These are phyloP conservation scores for Cololabis saira DNA, from an alignment of 2,113 vertebrate genomes.

Conservation along the genomic window DNA sequence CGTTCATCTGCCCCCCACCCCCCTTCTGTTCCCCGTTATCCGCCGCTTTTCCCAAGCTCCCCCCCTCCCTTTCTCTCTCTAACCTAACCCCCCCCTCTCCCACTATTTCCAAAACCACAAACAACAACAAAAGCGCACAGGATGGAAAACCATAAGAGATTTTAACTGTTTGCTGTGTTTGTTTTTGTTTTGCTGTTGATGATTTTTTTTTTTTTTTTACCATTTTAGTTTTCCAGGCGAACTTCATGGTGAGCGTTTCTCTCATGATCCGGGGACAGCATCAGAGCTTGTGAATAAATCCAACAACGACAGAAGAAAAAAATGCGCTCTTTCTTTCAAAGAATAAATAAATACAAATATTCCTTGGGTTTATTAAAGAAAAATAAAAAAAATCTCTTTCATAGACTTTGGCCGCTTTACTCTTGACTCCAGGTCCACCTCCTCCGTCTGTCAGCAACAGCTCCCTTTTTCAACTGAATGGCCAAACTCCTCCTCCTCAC, in stretches of 20 bases:
- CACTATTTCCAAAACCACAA: constrained; percentile 40
- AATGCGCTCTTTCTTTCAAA: neutral
- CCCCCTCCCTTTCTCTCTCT: constrained; percentile 9
- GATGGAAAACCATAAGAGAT: constrained; percentile 26
- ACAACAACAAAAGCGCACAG: constrained; percentile 62
- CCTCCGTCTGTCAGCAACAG: constrained; percentile 49
- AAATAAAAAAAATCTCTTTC: neutral
- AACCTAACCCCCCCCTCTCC: constrained; percentile 2
- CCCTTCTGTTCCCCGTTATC: constrained; percentile 37
- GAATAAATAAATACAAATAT: neutral
- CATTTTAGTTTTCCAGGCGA: constrained; percentile 96
- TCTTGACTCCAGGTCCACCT: constrained; percentile 35
- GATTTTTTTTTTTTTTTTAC: too few relatives aligned
- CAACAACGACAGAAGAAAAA: constrained; percentile 34
- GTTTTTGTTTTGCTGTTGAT: neutral
- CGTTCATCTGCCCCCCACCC: constrained; percentile 15
- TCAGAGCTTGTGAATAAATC: constrained; percentile 68
- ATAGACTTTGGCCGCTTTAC: constrained; percentile 15
- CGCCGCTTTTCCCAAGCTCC: constrained; percentile 55
- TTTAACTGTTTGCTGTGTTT: neutral
- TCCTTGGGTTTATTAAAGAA: neutral
- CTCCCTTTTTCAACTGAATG: constrained; percentile 64
- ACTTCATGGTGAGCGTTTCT: constrained; percentile 90
- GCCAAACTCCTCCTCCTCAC: constrained; percentile 55
- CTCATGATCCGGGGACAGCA: constrained; percentile 80